Evolutionary conservation across 2,113 vertebrate genomes (phyloP).

Genomic region (Otolemur garnettii): DNA sequence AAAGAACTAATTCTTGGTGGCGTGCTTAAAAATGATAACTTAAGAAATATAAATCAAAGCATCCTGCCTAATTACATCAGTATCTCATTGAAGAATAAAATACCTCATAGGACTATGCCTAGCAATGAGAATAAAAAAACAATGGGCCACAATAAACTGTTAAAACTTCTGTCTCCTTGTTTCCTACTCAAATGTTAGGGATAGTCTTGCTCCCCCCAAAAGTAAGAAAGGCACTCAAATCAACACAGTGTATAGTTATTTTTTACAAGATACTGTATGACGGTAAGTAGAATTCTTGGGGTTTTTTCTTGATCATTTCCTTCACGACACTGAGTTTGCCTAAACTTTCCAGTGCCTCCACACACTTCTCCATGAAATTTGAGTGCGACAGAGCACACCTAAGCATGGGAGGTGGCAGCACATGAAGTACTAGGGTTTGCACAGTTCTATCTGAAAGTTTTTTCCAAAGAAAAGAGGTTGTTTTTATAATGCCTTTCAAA

Average conservation of each 20-base stretch:
- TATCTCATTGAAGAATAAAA: background rate
- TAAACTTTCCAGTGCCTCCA: background rate
- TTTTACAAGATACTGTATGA: conserved; percentile 64
- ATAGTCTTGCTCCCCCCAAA: conserved; percentile 30
- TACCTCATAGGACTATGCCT: background rate
- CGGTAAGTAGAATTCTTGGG: background rate
- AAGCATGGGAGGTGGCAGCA: background rate
- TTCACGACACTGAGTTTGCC: background rate
- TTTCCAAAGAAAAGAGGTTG: conserved; percentile 63
- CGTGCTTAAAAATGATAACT: conserved; percentile 15
- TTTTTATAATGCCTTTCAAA: conserved; percentile 53
- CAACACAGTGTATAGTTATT: conserved; percentile 53
- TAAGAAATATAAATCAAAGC: conserved; percentile 41
- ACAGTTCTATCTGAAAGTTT: conserved; percentile 14
- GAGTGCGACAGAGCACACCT: background rate
- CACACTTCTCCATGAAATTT: background rate
- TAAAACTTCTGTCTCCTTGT: background rate
- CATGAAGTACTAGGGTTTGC: background rate
- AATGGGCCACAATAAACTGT: conserved; percentile 27
- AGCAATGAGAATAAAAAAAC: conserved; percentile 8
- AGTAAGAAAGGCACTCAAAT: conserved; percentile 76
- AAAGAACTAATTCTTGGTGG: conserved; percentile 39
- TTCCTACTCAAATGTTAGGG: conserved; percentile 43
- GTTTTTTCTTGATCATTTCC: background rate
- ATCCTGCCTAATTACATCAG: background rate